Conservation (phyloP, 1,140 invertebrate species). For the Idris sp. region DNA sequence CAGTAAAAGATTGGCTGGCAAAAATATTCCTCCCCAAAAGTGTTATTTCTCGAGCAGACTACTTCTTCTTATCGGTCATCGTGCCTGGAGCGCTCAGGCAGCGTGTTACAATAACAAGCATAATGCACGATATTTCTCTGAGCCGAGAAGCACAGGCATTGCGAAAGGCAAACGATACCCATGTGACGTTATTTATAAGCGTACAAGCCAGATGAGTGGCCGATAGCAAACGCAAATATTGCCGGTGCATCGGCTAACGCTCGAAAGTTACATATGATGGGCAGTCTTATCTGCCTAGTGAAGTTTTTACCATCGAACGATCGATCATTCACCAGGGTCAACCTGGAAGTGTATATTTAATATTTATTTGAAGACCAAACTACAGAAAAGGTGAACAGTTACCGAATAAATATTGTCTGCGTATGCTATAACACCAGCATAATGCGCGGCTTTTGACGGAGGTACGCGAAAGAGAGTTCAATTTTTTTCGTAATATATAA, state of each 20-base stretch:
- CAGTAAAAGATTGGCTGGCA: slow-evolving; percentile 33
- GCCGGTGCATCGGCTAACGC: slow-evolving; percentile 61
- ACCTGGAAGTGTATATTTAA: slow-evolving; percentile 60
- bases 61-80: slow-evolving; percentile 65
- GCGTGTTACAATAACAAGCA: slow-evolving; percentile 67
- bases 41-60: slow-evolving; percentile 38
- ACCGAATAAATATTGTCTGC: slow-evolving; percentile 42
- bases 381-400: slow-evolving; percentile 54
- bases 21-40: slow-evolving; percentile 49
- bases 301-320: slow-evolving; percentile 59
- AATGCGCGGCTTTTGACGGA: background rate
- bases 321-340: slow-evolving; percentile 61
- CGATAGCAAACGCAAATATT: slow-evolving; percentile 67
- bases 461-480: too few relatives aligned
- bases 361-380: slow-evolving; percentile 59
- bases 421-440: background rate
- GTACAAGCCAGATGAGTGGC: slow-evolving; percentile 65
- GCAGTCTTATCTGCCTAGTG: slow-evolving; percentile 57
- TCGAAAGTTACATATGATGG: slow-evolving; percentile 65
- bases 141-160: slow-evolving; percentile 65
- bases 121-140: slow-evolving; percentile 68
- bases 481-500: too few relatives aligned
- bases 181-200: slow-evolving; percentile 67
- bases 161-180: slow-evolving; percentile 65
- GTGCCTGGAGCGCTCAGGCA: slow-evolving; percentile 52